phyloP scores from a whole-genome alignment of 2,888 invertebrate genomes.

The Tetropium fuscum region DNA sequence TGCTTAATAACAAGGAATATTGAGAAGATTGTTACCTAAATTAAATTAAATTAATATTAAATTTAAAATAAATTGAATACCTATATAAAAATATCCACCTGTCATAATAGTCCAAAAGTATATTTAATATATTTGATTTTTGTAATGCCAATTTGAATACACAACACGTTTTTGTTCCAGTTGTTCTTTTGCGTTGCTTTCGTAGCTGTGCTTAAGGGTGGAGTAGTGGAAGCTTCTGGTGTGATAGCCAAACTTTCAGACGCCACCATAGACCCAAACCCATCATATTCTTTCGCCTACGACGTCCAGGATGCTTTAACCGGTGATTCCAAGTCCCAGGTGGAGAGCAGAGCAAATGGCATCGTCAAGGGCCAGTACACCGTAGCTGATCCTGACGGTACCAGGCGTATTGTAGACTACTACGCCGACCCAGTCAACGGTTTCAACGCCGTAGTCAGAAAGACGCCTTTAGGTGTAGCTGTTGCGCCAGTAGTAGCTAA shows the following conservation, averaged over 20 bases:
- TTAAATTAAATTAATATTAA: too few relatives aligned
- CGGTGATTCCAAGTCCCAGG: slow-evolving; percentile 70
- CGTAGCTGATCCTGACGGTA: slow-evolving; percentile 70
- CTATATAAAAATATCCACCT: too few relatives aligned
- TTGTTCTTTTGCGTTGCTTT: slow-evolving; percentile 48
- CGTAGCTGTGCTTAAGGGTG: slow-evolving; percentile 10
- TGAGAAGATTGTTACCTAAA: too few relatives aligned
- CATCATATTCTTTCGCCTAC: slow-evolving; percentile 70
- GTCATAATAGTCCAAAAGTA: too few relatives aligned
- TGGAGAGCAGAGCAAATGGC: slow-evolving; percentile 69
- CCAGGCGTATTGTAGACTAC: slow-evolving; percentile 70
- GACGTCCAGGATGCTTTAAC: slow-evolving; percentile 69
- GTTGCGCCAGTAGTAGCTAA: slow-evolving; percentile 56
- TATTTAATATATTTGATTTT: too few relatives aligned
- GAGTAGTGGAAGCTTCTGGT: slow-evolving; percentile 47
- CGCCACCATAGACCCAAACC: slow-evolving; percentile 68
- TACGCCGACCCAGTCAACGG: slow-evolving; percentile 71
- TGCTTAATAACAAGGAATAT: too few relatives aligned
- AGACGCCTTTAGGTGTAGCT: slow-evolving; percentile 65
- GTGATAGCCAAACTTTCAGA: slow-evolving; percentile 47
- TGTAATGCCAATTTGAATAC: too few relatives aligned
- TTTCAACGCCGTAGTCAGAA: slow-evolving; percentile 71
- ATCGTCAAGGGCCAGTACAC: slow-evolving; percentile 70
- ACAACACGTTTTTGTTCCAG: slow-evolving; percentile 35
- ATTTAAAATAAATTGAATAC: too few relatives aligned